Conservation (phyloP, 2,797 vertebrate genomes). For the Echiichthys vipera region DNA sequence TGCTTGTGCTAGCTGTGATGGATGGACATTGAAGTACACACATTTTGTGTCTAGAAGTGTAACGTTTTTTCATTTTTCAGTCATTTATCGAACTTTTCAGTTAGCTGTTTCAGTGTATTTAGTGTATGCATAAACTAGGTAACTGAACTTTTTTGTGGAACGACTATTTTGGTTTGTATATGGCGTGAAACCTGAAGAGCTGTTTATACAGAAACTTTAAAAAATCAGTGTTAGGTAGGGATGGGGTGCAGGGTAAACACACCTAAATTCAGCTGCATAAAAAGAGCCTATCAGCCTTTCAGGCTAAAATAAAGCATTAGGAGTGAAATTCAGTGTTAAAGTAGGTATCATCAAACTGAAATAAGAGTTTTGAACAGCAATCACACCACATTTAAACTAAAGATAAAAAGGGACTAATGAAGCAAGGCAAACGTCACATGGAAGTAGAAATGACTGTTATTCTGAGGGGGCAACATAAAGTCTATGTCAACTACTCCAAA, state of each 20-base stretch:
- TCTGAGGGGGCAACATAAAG: conserved; percentile 37
- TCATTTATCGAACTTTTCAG: too few relatives aligned
- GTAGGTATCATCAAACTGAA: conserved; percentile 15
- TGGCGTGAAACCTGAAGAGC: neutral
- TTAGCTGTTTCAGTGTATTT: too few relatives aligned
- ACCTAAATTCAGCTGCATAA: conserved; percentile 24
- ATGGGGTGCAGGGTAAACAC: conserved; percentile 27
- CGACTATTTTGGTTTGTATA: neutral
- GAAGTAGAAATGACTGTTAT: conserved; percentile 36
- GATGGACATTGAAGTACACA: too few relatives aligned
- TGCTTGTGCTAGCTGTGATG: too few relatives aligned
- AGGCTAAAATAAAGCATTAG: conserved; percentile 24
- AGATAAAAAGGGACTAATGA: conserved; percentile 47
- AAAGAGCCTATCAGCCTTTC: conserved; percentile 40
- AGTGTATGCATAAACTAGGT: too few relatives aligned
- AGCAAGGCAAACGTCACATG: conserved; percentile 27
- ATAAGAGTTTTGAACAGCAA: conserved; percentile 43
- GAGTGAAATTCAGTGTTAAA: conserved; percentile 4
- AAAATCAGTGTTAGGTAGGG: neutral
- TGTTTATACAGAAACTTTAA: neutral
- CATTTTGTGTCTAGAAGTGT: too few relatives aligned
- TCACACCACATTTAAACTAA: conserved; percentile 54
- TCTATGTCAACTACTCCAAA: conserved; percentile 49
- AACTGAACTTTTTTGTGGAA: neutral
- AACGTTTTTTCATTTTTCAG: too few relatives aligned